Conservation (phyloP, 1,140 invertebrate species). For the Limonius californicus region DNA sequence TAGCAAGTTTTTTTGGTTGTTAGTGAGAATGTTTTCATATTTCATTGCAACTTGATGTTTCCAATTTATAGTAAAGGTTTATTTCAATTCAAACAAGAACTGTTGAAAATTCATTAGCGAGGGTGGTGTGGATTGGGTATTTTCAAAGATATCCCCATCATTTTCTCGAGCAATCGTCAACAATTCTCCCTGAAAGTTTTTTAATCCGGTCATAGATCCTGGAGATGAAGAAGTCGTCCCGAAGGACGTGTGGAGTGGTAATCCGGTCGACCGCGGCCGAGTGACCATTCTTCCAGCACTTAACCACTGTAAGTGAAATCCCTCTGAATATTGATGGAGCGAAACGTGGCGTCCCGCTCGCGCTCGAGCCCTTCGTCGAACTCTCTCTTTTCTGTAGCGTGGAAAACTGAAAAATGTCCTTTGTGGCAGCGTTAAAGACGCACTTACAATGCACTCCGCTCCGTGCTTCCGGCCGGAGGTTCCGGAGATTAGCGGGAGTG, state of each 20-base stretch:
- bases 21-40: no score
- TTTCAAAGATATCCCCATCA: no score
- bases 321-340: slow-evolving; percentile 1
- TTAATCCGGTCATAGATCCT: neutral
- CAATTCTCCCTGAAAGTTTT: neutral
- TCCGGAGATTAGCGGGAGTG: slow-evolving; percentile 38
- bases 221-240: neutral
- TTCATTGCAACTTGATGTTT: no score
- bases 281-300: slow-evolving; percentile 1
- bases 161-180: no score
- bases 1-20: no score
- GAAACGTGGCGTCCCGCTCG: neutral
- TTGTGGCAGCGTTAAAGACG: slow-evolving; percentile 28
- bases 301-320: slow-evolving; percentile 6
- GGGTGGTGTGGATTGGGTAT: no score
- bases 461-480: slow-evolving; percentile 31
- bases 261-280: neutral
- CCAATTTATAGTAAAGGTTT: no score
- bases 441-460: slow-evolving; percentile 33
- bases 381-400: neutral
- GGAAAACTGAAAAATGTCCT: slow-evolving; percentile 20
- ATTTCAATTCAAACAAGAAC: no score
- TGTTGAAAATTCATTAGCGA: no score
- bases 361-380: neutral
- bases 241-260: neutral